Percentiles rank a stretch among this genome's conserved stretches.
These are phyloP conservation scores for Chymomyza caudatula DNA, from an alignment of 2,888 invertebrate species.

Conservation along the genomic window DNA sequence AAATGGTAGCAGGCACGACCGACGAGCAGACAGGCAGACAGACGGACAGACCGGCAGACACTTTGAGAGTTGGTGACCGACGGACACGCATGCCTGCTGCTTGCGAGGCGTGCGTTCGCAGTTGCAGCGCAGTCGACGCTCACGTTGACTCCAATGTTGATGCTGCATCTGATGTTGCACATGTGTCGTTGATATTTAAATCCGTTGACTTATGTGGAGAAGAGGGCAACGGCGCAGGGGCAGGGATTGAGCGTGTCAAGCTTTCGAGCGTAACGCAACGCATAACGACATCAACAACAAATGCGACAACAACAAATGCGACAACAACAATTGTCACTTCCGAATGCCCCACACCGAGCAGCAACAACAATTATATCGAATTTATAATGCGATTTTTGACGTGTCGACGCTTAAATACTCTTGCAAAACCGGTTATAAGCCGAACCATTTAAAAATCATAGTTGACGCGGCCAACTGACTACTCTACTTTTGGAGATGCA, in stretches of 20 bases:
- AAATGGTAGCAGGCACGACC: neutral
- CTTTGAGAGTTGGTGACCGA: no score
- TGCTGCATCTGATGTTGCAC: slow-evolving; percentile 23
- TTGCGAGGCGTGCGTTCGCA: neutral
- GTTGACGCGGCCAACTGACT: no score
- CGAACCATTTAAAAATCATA: no score
- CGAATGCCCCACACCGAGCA: slow-evolving; percentile 32
- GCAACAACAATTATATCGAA: slow-evolving; percentile 15
- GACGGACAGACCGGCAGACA: neutral
- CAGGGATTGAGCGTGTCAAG: slow-evolving; percentile 29
- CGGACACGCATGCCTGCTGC: slow-evolving; percentile 49
- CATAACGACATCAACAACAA: slow-evolving; percentile 18
- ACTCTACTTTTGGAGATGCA: no score
- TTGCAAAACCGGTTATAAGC: neutral
- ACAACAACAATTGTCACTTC: slow-evolving; percentile 50
- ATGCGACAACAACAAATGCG: slow-evolving; percentile 14
- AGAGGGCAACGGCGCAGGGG: neutral
- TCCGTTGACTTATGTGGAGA: neutral
- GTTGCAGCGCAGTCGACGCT: slow-evolving; percentile 5
- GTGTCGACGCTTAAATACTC: neutral
- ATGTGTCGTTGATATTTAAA: slow-evolving; percentile 48
- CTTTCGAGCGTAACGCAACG: slow-evolving; percentile 51
- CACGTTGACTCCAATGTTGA: neutral
- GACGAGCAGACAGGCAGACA: neutral
- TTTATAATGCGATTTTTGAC: slow-evolving; percentile 15